Evolutionary conservation across 2,797 vertebrate genomes (phyloP).

Genomic region (Scyliorhinus canicula): DNA sequence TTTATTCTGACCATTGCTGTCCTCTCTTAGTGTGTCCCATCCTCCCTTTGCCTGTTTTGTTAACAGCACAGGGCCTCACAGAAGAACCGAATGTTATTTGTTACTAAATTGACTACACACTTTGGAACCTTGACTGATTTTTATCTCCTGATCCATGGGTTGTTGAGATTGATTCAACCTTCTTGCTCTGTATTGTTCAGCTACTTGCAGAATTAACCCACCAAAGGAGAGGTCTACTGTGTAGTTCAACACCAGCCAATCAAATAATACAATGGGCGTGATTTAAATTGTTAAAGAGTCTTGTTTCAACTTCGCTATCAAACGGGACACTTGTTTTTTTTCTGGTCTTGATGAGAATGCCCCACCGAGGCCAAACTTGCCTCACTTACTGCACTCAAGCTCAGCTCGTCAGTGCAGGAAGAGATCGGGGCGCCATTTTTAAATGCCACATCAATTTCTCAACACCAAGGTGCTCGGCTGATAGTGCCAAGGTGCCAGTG

Average conservation of each 20-base stretch:
- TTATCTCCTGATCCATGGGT: background rate
- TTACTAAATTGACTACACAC: background rate
- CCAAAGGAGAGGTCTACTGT: background rate
- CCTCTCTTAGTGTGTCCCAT: background rate
- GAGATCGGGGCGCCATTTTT: too few relatives aligned
- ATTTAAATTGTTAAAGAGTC: too few relatives aligned
- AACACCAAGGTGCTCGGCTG: too few relatives aligned
- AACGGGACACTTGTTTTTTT: too few relatives aligned
- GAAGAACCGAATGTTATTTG: background rate
- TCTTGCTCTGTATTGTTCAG: background rate
- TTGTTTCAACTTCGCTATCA: too few relatives aligned
- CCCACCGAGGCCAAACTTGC: too few relatives aligned
- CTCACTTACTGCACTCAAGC: too few relatives aligned
- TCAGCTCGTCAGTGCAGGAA: too few relatives aligned
- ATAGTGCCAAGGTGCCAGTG: too few relatives aligned
- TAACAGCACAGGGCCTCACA: background rate
- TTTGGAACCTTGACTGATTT: background rate
- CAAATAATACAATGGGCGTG: background rate
- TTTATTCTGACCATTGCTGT: background rate
- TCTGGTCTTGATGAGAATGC: too few relatives aligned
- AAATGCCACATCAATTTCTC: too few relatives aligned
- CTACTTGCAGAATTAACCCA: background rate
- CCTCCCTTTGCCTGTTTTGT: background rate
- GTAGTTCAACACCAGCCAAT: background rate
- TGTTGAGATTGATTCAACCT: background rate